phyloP scores from a whole-genome alignment of 1,140 invertebrate species.

The Sipha flava region DNA sequence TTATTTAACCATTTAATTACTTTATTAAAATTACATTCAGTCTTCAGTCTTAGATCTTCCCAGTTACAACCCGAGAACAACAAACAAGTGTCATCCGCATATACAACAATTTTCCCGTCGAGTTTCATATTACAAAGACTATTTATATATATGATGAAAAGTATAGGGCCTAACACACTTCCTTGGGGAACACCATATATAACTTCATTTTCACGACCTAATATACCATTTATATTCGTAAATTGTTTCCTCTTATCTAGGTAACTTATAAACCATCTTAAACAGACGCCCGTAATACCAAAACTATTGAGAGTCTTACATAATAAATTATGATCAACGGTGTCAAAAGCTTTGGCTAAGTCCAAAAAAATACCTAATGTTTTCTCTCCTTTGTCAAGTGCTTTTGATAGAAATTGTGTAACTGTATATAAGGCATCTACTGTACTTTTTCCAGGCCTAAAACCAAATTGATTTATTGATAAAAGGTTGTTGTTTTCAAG shows the following conservation, averaged over 20 bases:
- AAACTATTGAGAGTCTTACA: neutral
- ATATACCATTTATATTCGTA: neutral
- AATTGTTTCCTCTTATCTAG: neutral
- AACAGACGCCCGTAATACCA: neutral
- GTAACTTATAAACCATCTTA: neutral
- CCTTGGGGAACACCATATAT: neutral
- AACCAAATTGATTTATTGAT: neutral
- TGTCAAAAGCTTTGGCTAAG: too few relatives aligned
- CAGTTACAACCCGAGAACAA: neutral
- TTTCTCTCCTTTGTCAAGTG: neutral
- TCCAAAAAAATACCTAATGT: neutral
- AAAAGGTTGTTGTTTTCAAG: neutral
- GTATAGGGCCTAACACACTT: neutral
- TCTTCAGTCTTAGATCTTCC: neutral
- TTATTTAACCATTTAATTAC: neutral
- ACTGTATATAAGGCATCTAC: neutral
- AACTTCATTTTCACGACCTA: neutral
- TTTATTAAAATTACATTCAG: neutral
- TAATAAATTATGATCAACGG: neutral
- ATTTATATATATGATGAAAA: neutral
- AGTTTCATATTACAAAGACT: neutral
- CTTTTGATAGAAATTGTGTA: neutral
- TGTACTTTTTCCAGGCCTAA: neutral
- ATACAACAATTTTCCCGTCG: neutral
- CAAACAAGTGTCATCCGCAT: neutral